phyloP scores from a whole-genome alignment of 2,113 vertebrate species.

The Accipiter cooperii region DNA sequence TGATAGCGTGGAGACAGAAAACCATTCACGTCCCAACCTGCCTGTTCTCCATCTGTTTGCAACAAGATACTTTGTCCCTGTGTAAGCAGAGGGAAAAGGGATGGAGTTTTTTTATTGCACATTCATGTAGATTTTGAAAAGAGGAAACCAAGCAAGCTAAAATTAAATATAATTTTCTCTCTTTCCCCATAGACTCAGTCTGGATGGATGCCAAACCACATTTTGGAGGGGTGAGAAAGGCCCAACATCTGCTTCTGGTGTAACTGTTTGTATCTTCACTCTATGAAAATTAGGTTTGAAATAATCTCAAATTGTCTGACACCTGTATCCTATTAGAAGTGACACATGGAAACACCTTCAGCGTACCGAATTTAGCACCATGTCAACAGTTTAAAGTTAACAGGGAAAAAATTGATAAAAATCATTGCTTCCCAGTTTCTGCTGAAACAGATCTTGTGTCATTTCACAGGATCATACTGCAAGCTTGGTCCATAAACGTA shows the following conservation, averaged over 20 bases:
- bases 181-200: conserved; percentile 18
- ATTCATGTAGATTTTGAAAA: conserved; percentile 11
- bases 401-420: background rate
- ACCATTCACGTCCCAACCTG: background rate
- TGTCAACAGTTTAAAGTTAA: conserved; percentile 56
- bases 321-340: conserved; percentile 68
- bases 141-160: conserved; percentile 49
- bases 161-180: conserved; percentile 55
- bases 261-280: conserved; percentile 61
- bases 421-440: conserved; percentile 24
- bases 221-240: conserved; percentile 38
- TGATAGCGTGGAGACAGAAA: background rate
- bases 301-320: conserved; percentile 58
- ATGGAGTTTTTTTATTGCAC: background rate
- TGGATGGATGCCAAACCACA: conserved; percentile 51
- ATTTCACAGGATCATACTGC: background rate
- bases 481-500: background rate
- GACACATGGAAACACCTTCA: conserved; percentile 66
- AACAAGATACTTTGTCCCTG: conserved; percentile 1
- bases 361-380: conserved; percentile 42
- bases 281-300: conserved; percentile 66
- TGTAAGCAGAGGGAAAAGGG: background rate
- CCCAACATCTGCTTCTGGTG: conserved; percentile 63
- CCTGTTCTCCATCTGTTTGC: background rate
- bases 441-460: background rate